phyloP scores from a whole-genome alignment of 1,140 invertebrate genomes.

The Helicoverpa armigera region DNA sequence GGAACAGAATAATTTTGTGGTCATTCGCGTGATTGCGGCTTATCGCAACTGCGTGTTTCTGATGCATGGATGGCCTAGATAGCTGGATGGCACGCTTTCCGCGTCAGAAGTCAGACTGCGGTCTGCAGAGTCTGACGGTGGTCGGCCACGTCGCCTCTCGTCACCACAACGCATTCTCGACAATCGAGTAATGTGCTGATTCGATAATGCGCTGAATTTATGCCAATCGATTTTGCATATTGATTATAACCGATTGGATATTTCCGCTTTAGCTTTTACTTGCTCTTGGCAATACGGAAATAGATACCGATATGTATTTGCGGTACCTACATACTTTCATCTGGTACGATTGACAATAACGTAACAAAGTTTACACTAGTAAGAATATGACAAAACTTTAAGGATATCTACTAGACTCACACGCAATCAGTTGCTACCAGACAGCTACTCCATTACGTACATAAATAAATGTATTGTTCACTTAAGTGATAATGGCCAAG shows the following conservation, averaged over 20 bases:
- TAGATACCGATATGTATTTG: background rate
- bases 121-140: background rate
- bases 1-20: conserved; percentile 38
- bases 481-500: conserved; percentile 8
- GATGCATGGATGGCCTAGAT: conserved; percentile 48
- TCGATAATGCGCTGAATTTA: conserved; percentile 23
- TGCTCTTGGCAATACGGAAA: background rate
- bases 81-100: conserved; percentile 32
- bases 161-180: conserved; percentile 32
- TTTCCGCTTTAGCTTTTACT: background rate
- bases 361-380: conserved; percentile 16
- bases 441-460: background rate
- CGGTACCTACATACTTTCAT: too few species aligned
- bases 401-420: background rate
- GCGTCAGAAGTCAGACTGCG: conserved; percentile 10
- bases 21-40: conserved; percentile 43
- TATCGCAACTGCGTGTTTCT: conserved; percentile 33
- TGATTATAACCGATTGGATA: background rate
- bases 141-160: background rate
- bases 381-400: conserved; percentile 7
- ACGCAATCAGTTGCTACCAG: background rate
- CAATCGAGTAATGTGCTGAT: conserved; percentile 15
- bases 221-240: background rate
- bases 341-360: background rate
- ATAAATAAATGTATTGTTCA: background rate